phyloP scores from a whole-genome alignment of 1,140 invertebrate genomes.

The Pygmarrhopalites habei region DNA sequence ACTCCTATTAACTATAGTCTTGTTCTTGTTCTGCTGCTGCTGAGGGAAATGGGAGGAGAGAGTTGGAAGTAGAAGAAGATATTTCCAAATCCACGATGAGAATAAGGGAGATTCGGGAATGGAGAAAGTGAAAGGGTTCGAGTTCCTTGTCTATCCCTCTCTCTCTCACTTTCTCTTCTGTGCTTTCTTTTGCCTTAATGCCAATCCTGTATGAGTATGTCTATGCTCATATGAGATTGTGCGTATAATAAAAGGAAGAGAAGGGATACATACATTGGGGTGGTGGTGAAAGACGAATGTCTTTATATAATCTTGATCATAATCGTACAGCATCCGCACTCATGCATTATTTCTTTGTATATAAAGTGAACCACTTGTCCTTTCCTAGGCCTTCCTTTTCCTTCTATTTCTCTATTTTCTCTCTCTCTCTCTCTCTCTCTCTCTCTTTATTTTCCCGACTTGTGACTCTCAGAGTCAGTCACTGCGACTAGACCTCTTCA shows the following conservation, averaged over 20 bases:
- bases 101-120: not conserved
- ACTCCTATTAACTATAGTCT: too few relatives aligned
- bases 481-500: too few relatives aligned
- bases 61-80: not conserved
- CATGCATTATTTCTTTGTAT: not conserved
- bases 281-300: slow-evolving; percentile 3
- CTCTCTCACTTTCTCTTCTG: too few relatives aligned
- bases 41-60: too few relatives aligned
- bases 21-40: too few relatives aligned
- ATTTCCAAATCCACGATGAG: not conserved
- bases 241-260: too few relatives aligned
- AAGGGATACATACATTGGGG: not conserved
- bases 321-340: slow-evolving; percentile 6
- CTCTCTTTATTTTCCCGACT: not conserved
- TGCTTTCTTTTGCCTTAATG: too few relatives aligned
- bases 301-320: slow-evolving; percentile 9
- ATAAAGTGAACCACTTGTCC: not conserved
- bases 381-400: not conserved
- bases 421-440: not conserved
- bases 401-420: not conserved
- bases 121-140: not conserved
- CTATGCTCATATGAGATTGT: too few relatives aligned
- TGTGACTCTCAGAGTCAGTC: not conserved
- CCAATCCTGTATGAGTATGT: too few relatives aligned
- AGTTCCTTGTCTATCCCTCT: too few relatives aligned